Evolutionary conservation across 1,140 invertebrate genomes (phyloP), one percentile per base, ranked within the genome.

Genomic region (Drosophila rhopaloa): DNA sequence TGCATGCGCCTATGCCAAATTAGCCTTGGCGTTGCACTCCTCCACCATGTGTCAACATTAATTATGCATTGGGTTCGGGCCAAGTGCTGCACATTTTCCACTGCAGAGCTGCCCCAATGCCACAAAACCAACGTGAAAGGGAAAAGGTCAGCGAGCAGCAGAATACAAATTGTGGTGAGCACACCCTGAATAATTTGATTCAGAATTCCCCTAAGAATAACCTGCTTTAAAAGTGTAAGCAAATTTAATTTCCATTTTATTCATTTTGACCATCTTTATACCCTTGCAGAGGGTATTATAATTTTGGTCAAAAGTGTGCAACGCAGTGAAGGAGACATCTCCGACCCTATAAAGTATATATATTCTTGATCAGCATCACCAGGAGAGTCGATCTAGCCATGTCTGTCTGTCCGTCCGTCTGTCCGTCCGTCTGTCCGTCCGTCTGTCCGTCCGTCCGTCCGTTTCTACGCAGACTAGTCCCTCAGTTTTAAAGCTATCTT

Each of bases 21-120:
- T 88, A 88, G 72, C 84, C 84, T 88, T 88, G 80, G 84, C 80
- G 84, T 56, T 88, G 83, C 84, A 89, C 71, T 73, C 57, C 58
- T 57, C 53, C 55, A 61, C 47, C 59, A 59, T 73, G 72, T 79
- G 83, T 88, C 76, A 80, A 89, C 82, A 88, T 88, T 80, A 89
- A 88, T 89, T 89, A 88, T 88, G 84, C 76, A 83, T 73, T 29
- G 46, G 44, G 43, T 40, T 54, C 43, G 37, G 40, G 37, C 16
- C 32, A 41, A 41, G 40, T 47, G 44, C 54, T 38, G 16, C 48
- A 50, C 56, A 40, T 32, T 59, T 54, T 41, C 14, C 11, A 35
- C 37, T 10, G 32, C 37, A n/a, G 35, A 38, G 53, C 32, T 37
- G 41, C 41, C 14, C 41, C 57, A 72, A 63, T 57, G 43, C 48